These are phyloP conservation scores for Notoglanidium macrostoma DNA, from an alignment of 2,797 vertebrate genomes.

Conservation along the genomic window DNA sequence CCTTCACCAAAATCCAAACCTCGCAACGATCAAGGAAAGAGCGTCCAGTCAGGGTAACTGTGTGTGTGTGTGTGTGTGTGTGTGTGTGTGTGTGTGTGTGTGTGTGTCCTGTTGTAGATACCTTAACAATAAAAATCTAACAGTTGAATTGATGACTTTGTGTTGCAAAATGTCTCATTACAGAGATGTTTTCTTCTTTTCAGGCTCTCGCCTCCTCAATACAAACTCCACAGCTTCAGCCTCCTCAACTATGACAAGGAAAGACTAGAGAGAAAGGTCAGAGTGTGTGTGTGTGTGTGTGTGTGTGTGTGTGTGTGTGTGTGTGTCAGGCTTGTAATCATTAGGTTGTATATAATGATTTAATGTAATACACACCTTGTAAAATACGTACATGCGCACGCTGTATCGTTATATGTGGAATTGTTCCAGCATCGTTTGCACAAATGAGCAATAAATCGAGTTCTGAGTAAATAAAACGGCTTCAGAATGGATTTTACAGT, in stretches of 20 bases:
- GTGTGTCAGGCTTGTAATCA: too few relatives aligned
- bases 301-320: not conserved
- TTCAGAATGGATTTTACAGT: not conserved
- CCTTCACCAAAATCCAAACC: constrained; percentile 71
- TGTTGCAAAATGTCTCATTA: not conserved
- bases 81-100: not conserved
- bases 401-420: not conserved
- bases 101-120: too few relatives aligned
- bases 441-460: not conserved
- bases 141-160: not conserved
- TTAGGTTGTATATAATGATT: too few relatives aligned
- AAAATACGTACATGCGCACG: too few relatives aligned
- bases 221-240: constrained; percentile 84
- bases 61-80: not conserved
- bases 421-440: not conserved
- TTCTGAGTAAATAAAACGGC: too few relatives aligned
- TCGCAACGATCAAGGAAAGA: constrained; percentile 61
- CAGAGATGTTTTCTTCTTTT: not conserved
- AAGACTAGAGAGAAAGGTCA: constrained; percentile 82
- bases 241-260: constrained; percentile 86
- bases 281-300: not conserved
- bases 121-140: not conserved
- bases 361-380: too few relatives aligned
- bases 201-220: constrained; percentile 69
- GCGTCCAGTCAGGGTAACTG: constrained; percentile 49